Percentiles rank a stretch among this genome's conserved stretches.
These are phyloP conservation scores for Caranx ignobilis DNA, from an alignment of 2,113 vertebrate species.

Conservation along the genomic window DNA sequence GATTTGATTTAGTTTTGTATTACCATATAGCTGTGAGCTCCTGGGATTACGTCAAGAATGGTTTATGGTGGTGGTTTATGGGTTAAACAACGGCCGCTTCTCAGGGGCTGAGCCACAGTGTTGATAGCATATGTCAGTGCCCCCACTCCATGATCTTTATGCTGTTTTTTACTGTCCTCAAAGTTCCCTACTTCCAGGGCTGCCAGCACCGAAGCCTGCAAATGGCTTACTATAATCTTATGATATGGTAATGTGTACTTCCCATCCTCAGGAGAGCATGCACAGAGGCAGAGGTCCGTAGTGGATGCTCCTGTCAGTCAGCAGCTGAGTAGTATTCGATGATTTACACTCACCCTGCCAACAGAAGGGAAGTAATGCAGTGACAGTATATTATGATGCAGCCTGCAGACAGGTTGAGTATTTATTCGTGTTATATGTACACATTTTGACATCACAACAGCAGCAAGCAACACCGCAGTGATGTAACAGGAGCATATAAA, in stretches of 20 bases:
- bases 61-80: conserved; percentile 18
- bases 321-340: conserved; percentile 14
- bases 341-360: conserved; percentile 20
- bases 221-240: conserved; percentile 67
- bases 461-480: neutral
- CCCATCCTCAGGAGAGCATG: conserved; percentile 27
- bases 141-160: conserved; percentile 43
- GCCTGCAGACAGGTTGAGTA: neutral
- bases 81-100: neutral
- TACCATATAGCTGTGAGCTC: neutral
- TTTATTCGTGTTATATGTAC: neutral
- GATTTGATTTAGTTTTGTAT: conserved; percentile 35
- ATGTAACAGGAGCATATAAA: conserved; percentile 2
- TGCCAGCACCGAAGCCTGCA: conserved; percentile 31
- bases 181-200: conserved; percentile 39
- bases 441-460: neutral
- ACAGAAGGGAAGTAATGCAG: conserved; percentile 2
- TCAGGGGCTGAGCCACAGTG: conserved; percentile 12
- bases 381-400: conserved; percentile 10
- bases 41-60: conserved; percentile 18
- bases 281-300: neutral
- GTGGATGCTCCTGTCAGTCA: conserved; percentile 26
- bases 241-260: conserved; percentile 62
- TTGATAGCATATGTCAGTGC: conserved; percentile 25
- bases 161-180: conserved; percentile 45